These are phyloP conservation scores for Aphrophora alni DNA, from an alignment of 2,888 invertebrate genomes.

Conservation along the genomic window DNA sequence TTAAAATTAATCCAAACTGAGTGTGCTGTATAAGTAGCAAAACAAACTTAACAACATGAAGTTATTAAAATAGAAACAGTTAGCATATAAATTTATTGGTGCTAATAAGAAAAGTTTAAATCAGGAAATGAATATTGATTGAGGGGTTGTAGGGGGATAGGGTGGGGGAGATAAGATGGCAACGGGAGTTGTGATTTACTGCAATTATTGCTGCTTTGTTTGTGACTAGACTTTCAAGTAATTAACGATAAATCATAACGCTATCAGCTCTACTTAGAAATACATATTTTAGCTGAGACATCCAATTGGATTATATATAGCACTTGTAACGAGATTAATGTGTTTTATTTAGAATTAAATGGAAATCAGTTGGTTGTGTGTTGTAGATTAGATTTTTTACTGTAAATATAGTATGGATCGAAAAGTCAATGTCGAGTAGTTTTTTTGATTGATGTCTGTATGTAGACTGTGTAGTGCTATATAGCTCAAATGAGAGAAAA, in stretches of 20 bases:
- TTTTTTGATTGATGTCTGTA: too few species aligned
- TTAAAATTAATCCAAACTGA: too few species aligned
- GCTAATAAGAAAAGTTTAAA: slow-evolving; percentile 9
- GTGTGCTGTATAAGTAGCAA: too few species aligned
- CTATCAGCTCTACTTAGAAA: slow-evolving; percentile 46
- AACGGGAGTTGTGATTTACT: not conserved
- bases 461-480: too few species aligned
- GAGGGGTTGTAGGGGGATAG: not conserved
- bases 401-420: too few species aligned
- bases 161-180: not conserved
- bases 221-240: slow-evolving; percentile 35
- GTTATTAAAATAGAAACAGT: not conserved
- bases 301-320: slow-evolving; percentile 2
- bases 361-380: not conserved
- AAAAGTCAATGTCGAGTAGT: too few species aligned
- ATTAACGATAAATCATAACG: slow-evolving; percentile 47
- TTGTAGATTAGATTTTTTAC: too few species aligned
- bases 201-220: slow-evolving; percentile 9
- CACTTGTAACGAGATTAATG: not conserved
- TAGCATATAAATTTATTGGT: not conserved
- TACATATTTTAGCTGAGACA: slow-evolving; percentile 44
- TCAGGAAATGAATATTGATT: slow-evolving; percentile 6
- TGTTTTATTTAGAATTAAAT: not conserved
- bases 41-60: too few species aligned
- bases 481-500: too few species aligned